Base-by-base conservation (phyloP, 2,888 invertebrate genomes). In the Drosophila rubida region DNA sequence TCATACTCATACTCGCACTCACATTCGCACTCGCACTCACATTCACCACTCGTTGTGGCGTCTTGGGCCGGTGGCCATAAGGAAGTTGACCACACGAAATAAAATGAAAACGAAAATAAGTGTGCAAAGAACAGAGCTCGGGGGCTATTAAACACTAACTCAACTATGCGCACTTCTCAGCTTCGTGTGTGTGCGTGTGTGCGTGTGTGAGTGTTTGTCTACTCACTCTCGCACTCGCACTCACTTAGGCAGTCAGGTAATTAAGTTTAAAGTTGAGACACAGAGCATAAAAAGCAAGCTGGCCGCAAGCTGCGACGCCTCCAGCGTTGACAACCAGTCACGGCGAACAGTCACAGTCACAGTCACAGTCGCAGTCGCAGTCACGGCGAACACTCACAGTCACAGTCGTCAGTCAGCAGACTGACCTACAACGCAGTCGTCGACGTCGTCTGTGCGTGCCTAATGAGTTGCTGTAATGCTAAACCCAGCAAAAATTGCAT, bases 391-490 rank as follows among this genome's bases (percentile, higher is more conserved):
- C 35, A 35, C 53, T 69, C 37, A n/a, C 70, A 50, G 49, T 54
- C 49, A 7, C 49, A 41, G 37, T 59, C 7, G 46, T 41, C 59
- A 57, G 60, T 54, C 53, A 53, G 48, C 68, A 54, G 65, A 75
- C 67, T 83, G 83, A 80, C 83, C 83, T 75, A 80, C 77, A 77
- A 75, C 80, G 74, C 66, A 42, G 67, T 49, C 71, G 57, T 22
- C 57, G 44, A 35, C 59, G 51, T 63, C 71, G 80, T 78, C 80
- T 82, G 82, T 86, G 87, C 87, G 82, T 82, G 82, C 82, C 84
- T 82, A 82, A 82, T 82, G 87, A 86, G 82, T 80, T 80, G 70
- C 65, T 71, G 78, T 78, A 82, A 82, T 80, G 78, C 65, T 73
- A 86, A 82, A 69, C 87, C 70, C 46, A 54, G 66, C 66, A 53